Evolutionary conservation across 2,113 vertebrate genomes (phyloP), one percentile per base, ranked within the genome.

Genomic region (Neodon shergylaensis): DNA sequence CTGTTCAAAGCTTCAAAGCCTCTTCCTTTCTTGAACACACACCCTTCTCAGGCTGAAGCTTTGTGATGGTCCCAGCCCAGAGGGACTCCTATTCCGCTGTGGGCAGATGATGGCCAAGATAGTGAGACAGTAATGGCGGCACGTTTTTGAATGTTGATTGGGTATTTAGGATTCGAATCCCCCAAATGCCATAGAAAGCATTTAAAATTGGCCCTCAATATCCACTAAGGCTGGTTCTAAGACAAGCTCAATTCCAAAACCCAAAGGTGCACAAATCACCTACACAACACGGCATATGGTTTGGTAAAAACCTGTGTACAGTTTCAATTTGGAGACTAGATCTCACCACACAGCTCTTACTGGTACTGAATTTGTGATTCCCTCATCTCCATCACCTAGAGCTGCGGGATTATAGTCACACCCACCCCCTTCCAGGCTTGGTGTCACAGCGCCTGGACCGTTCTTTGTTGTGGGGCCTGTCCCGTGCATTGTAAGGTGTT

Each of bases 381-480:
- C 58, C 11, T 39, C 10, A 3, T n/a, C 52, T 82, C 36, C 3
- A 3, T 26, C 21, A 7, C 49, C 19, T 81, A 24, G 9, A 22
- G 19, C 36, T 19, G 4, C 4, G 0, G 21, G 79, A 39, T 61
- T 3, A 39, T 6, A 39, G 36, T 0, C 21, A 36, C 36, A n/a
- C 58, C n/a, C 6, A 26, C 54, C 6, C 7, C 52, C n/a, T n/a
- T n/a, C n/a, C 79, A 26, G 36, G 36, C 79, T 16, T 61, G 36
- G 22, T 36, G 33, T 74, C 42, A 49, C 28, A 10, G 65, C 21
- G 33, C 1, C 31, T 17, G 6, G 68, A 36, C 52, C 24, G 13
- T n/a, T 58, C 66, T 81, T 58, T 21, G 12, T 19, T n/a, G 26
- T 17, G 36, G 17, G 73, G 5, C 5, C 33, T 66, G 17, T 16